Evolutionary conservation across 2,797 vertebrate genomes (phyloP), one percentile per base, ranked within the genome.

Genomic region (Decapterus maruadsi): DNA sequence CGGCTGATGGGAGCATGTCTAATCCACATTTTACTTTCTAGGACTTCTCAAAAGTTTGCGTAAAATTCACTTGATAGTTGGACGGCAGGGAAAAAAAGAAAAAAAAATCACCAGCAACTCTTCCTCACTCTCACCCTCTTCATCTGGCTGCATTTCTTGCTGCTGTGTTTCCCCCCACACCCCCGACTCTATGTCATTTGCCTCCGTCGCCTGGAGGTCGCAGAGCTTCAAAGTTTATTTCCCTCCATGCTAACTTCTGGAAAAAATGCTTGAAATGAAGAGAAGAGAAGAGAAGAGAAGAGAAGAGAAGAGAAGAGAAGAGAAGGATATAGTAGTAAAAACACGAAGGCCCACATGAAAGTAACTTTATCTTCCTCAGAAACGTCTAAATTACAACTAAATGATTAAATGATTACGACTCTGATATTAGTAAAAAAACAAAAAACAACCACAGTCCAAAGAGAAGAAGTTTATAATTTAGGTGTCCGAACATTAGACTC

Each of bases 221-320:
- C 87, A 73, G 78, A 91, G 90, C 95, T 96, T 94, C 92, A 93
- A 95, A 95, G 89, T 94, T 94, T 71, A 89, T 92, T 91, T 85
- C 78, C 63, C 82, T 80, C 77, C 84, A 82, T 85, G 89, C 84
- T 92, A 90, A 89, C 83, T 82, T 84, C 58, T 80, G 81, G 84
- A 73, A 29, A 29, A 71, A 77, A 81, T 57, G 72, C 76, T 89
- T 86, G 89, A 93, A 93, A 93, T 93, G 68, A 73, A 58, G 65
- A 72, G 66, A 66, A 61, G 64, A 59, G 67, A 66, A 70, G 65
- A 56, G 46, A 67, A 43, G n/a, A 38, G 43, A 66, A 56, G 40
- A 17, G 58, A 45, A 36, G 13, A 48, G 51, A 43, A 64, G 43
- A 46, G 45, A 20, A 50, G 55, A 59, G 36, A 13, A n/a, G n/a